Conservation (phyloP, 1,140 invertebrate species). For the Heliconius congener region DNA sequence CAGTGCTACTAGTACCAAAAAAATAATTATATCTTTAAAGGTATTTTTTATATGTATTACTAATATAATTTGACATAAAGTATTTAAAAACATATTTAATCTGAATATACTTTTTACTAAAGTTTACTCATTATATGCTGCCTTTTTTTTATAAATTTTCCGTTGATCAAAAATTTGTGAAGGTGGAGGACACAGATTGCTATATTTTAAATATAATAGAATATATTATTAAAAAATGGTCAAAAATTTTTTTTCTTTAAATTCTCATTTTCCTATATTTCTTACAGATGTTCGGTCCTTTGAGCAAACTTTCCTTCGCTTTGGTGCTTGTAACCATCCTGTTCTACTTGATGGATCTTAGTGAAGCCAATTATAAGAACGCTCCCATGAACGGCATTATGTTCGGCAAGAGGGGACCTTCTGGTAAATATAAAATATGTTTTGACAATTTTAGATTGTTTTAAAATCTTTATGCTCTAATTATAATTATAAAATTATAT, state of each 20-base stretch:
- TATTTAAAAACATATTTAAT: no score
- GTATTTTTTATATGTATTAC: constrained; percentile 29
- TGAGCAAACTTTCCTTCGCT: constrained; percentile 55
- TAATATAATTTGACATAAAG: no score
- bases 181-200: no score
- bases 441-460: background rate
- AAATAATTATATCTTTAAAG: constrained; percentile 31
- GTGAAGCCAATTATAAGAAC: constrained; percentile 89
- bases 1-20: constrained; percentile 53
- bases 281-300: constrained; percentile 59
- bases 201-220: no score
- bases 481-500: no score
- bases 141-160: no score
- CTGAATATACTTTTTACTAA: no score
- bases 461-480: no score
- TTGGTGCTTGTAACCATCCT: constrained; percentile 57
- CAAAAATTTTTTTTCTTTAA: no score
- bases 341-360: constrained; percentile 59
- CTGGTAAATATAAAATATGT: constrained; percentile 61
- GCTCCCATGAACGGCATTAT: constrained; percentile 96
- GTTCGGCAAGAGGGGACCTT: constrained; percentile 90
- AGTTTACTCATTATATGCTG: no score
- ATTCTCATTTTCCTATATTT: background rate
- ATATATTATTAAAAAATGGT: no score
- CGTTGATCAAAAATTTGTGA: no score